Evolutionary conservation across 2,888 invertebrate species (phyloP).

Genomic region (Caenorhabditis afra): DNA sequence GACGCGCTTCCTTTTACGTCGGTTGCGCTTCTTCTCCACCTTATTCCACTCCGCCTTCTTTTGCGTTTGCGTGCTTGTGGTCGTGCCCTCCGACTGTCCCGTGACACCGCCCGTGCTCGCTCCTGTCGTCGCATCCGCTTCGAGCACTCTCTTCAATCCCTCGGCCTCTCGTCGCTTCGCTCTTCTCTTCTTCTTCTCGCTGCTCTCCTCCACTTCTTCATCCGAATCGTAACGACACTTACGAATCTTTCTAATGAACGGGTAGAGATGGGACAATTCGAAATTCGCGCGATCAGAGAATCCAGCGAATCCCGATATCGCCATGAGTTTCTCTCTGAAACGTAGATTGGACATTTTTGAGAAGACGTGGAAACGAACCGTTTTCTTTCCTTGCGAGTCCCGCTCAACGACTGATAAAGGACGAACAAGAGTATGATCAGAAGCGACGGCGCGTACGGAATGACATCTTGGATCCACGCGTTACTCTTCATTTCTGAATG

Average conservation of each 20-base stretch:
- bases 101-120: too few relatives aligned
- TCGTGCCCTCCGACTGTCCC: too few relatives aligned
- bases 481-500: neutral
- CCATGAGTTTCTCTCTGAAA: conserved; percentile 29
- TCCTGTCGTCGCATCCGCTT: too few relatives aligned
- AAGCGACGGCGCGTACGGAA: neutral
- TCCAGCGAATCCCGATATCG: conserved; percentile 9
- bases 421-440: neutral
- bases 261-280: neutral
- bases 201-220: neutral
- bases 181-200: neutral
- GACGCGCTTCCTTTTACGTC: too few relatives aligned
- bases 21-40: too few relatives aligned
- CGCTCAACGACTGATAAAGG: too few relatives aligned
- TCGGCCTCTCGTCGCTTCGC: neutral
- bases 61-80: too few relatives aligned
- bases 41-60: too few relatives aligned
- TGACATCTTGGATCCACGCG: neutral
- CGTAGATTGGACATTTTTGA: too few relatives aligned
- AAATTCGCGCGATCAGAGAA: conserved; percentile 1
- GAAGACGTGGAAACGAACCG: conserved; percentile 7
- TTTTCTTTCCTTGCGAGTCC: conserved; percentile 6
- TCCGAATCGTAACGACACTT: conserved; percentile 14
- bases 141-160: too few relatives aligned
- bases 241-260: conserved; percentile 18